Base-by-base conservation (phyloP, 2,113 vertebrate species). In the Chunga burmeisteri region DNA sequence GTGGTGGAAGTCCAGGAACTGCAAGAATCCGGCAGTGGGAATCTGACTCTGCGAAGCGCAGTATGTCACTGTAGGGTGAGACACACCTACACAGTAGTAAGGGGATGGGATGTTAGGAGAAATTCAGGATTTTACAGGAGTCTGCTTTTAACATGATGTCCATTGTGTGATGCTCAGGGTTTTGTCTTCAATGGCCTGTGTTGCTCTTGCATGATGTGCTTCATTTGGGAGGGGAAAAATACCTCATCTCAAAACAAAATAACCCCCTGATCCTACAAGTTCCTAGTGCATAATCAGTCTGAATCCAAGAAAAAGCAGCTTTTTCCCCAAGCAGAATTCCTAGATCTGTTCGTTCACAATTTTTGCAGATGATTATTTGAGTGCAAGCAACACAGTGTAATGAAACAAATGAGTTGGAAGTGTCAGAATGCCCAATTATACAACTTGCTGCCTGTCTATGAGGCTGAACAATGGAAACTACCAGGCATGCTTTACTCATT, bases 351-450 rank as follows among this genome's bases (percentile, higher is more conserved):
- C 25, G 38, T 58, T 94, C 91, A 65, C 47, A 81, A 38, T 95
- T 96, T 93, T 91, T 97, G 89, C 95, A 98, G 97, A 94, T 97
- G 95, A 98, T 98, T 97, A 94, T 97, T 95, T 97, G 97, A 97
- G 96, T 93, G 94, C 94, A 94, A 85, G 97, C 89, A 94, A 81
- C 78, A 71, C 74, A 61, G 81, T 75, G 97, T 97, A 97, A 97
- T 97, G 97, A 97, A 97, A 90, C 96, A 98, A 98, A 97, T 97
- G 97, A 98, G 97, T 96, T 97, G 97, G 97, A 98, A 98, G 97
- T 96, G 96, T 97, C 96, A 98, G 95, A 91, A 91, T 97, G 94
- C 97, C 98, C 98, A 98, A 98, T 98, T 98, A 98, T 96, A 95
- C 97, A 98, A 98, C 89, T 97, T 97, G 62, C 93, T 98, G 98